These are phyloP conservation scores for Lamellibrachia satsuma DNA, from an alignment of 2,888 invertebrate species.

Conservation along the genomic window DNA sequence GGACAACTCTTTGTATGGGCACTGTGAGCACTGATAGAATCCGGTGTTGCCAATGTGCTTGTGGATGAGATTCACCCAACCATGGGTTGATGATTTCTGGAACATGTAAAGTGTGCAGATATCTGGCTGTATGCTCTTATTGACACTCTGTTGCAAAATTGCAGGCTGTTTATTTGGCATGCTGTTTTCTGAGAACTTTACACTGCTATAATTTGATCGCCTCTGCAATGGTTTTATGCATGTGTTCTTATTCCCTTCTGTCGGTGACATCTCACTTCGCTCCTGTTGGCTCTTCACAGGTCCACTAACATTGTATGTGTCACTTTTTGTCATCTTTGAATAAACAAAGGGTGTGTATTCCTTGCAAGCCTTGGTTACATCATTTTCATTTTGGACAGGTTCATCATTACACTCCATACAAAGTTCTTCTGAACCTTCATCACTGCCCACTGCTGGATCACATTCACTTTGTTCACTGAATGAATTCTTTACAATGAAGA, in stretches of 20 bases:
- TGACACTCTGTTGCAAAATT: neutral
- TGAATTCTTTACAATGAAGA: neutral
- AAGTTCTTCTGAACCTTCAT: neutral
- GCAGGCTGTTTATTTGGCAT: neutral
- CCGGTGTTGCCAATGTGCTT: neutral
- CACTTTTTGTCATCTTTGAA: too few relatives aligned
- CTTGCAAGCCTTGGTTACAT: too few relatives aligned
- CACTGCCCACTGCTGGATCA: neutral
- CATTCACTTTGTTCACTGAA: neutral
- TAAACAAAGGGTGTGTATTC: too few relatives aligned
- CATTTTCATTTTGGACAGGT: neutral
- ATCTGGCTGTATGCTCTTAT: neutral
- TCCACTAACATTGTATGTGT: neutral
- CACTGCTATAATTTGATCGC: neutral
- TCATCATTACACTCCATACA: neutral
- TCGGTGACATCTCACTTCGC: neutral
- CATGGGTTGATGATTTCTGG: neutral
- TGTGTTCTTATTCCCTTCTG: neutral
- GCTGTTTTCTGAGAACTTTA: neutral
- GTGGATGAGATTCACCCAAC: slow-evolving; percentile 18
- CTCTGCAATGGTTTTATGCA: neutral
- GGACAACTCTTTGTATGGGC: neutral
- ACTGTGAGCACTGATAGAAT: neutral
- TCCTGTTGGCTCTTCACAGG: neutral
- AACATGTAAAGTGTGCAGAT: neutral